A percentile compares a stretch with the other conserved stretches of the same genome.
Conservation (phyloP, 2,888 invertebrate species). For the Trichogramma evanescens region DNA sequence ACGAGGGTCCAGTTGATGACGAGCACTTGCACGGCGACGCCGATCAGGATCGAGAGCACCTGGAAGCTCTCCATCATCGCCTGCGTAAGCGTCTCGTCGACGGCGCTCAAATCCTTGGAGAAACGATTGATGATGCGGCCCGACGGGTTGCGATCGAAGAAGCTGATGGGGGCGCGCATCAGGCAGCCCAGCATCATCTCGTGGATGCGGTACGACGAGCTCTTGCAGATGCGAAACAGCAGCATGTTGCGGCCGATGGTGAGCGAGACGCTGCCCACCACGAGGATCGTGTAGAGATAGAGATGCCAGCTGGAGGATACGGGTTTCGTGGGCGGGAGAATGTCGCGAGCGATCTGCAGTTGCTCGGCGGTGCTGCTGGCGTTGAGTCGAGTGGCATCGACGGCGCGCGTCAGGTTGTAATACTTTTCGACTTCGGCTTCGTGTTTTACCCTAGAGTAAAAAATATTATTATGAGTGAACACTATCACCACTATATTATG, state of each 20-base stretch:
- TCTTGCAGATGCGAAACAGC: conserved; percentile 69
- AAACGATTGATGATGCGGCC: conserved; percentile 77
- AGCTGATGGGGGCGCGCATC: conserved; percentile 68
- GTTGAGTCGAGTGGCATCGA: too few relatives aligned
- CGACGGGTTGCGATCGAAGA: conserved; percentile 79
- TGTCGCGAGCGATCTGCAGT: too few relatives aligned
- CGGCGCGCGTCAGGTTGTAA: too few relatives aligned
- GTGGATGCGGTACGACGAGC: conserved; percentile 68
- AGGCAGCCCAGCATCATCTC: conserved; percentile 71
- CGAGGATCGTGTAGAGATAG: conserved; percentile 55
- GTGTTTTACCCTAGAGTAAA: too few relatives aligned
- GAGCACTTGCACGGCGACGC: conserved; percentile 67
- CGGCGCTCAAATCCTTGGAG: conserved; percentile 75
- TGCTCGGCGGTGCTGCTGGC: too few relatives aligned
- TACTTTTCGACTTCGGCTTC: too few relatives aligned
- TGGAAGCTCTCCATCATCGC: conserved; percentile 60
- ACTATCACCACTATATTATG: too few relatives aligned
- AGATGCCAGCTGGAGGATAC: conserved; percentile 4
- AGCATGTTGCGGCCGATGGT: conserved; percentile 60
- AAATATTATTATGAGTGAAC: too few relatives aligned
- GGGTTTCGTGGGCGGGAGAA: too few relatives aligned
- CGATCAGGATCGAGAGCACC: conserved; percentile 63
- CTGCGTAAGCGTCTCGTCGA: conserved; percentile 66
- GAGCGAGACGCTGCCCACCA: conserved; percentile 55
- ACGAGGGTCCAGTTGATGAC: conserved; percentile 63